Percentiles rank a stretch among this genome's conserved stretches.
phyloP scores from a whole-genome alignment of 23 tunicate species.

The Trididemnum miniatum region DNA sequence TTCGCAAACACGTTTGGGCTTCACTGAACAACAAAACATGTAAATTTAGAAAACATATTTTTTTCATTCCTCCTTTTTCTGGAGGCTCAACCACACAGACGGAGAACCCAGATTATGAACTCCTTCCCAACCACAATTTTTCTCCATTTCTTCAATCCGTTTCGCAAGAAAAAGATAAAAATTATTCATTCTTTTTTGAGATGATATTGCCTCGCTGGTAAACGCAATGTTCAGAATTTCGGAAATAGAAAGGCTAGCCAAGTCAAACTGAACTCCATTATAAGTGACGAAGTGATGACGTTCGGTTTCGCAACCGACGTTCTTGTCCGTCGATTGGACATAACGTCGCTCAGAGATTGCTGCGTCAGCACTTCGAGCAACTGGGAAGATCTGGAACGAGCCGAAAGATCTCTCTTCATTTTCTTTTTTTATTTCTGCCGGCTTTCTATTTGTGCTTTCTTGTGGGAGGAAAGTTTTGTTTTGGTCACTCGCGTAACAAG shows the following conservation, averaged over 20 bases:
- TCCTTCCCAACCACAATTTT: conserved; percentile 56
- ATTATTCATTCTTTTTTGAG: conserved; percentile 51
- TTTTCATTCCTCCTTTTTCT: background rate
- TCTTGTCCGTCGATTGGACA: background rate
- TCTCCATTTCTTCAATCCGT: conserved; percentile 16
- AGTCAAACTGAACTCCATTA: conserved; percentile 63
- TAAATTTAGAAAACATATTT: too few relatives aligned
- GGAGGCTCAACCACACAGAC: conserved; percentile 61
- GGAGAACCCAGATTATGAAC: conserved; percentile 49
- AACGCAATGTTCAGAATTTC: conserved; percentile 62
- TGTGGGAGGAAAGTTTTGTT: too few relatives aligned
- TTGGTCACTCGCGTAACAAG: too few relatives aligned
- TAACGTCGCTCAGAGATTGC: background rate
- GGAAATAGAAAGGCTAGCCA: conserved; percentile 39
- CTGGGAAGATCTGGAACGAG: background rate
- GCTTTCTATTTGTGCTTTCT: too few relatives aligned
- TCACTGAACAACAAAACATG: too few relatives aligned
- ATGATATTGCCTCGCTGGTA: conserved; percentile 26
- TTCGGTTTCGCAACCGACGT: background rate
- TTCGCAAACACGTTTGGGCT: too few relatives aligned
- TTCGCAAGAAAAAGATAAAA: conserved; percentile 67
- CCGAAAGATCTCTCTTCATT: background rate
- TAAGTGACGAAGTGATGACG: conserved; percentile 59
- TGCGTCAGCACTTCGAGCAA: background rate
- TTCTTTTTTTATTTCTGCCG: background rate